These are phyloP conservation scores for Coleophora deauratella DNA, from an alignment of 2,888 invertebrate genomes.

Conservation along the genomic window DNA sequence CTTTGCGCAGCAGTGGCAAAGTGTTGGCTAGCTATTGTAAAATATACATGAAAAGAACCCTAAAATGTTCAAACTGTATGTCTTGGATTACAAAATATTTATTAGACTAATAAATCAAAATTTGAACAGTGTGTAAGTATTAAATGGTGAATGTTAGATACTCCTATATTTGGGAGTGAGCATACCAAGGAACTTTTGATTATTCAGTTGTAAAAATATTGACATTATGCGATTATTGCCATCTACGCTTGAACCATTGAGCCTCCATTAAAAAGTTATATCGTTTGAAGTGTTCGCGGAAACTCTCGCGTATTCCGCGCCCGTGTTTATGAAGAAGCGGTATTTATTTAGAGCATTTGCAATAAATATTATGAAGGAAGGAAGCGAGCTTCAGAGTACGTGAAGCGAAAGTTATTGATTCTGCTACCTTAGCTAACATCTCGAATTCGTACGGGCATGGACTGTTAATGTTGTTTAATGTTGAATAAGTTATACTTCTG, in stretches of 20 bases:
- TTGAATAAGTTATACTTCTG: neutral
- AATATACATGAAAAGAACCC: too few species aligned
- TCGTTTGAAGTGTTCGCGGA: constrained; percentile 5
- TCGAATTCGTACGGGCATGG: neutral
- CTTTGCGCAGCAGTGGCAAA: too few species aligned
- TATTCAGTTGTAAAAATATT: too few species aligned
- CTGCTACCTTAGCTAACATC: neutral
- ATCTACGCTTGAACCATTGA: neutral
- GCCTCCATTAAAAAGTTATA: constrained; percentile 12
- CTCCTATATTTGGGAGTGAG: too few species aligned
- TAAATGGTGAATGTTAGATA: too few species aligned
- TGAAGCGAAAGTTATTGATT: constrained; percentile 8
- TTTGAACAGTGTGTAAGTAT: too few species aligned
- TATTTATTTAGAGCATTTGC: constrained; percentile 7
- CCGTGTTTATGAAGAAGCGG: constrained; percentile 4
- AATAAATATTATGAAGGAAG: constrained; percentile 9
- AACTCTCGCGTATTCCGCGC: constrained; percentile 1
- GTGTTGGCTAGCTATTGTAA: too few species aligned
- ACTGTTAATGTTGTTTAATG: neutral
- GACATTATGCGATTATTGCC: neutral
- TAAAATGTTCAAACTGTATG: too few species aligned
- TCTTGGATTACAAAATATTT: too few species aligned
- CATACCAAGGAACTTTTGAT: too few species aligned
- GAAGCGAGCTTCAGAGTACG: constrained; percentile 1
- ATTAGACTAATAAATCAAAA: too few species aligned